Base-by-base conservation (phyloP, 2,113 vertebrate genomes). In the Hippocampus barbouri region DNA sequence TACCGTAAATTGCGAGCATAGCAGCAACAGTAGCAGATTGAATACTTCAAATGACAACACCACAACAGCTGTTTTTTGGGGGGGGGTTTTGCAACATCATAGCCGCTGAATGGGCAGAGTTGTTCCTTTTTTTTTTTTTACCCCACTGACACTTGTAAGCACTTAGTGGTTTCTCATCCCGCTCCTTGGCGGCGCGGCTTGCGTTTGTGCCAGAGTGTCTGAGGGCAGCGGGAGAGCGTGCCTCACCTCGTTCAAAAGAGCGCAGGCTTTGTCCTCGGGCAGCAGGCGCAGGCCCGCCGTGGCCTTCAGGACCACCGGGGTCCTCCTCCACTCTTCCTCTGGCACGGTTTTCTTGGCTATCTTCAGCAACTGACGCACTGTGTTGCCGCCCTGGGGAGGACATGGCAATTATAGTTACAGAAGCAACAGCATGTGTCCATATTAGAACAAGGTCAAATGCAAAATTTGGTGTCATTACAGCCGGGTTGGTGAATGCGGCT, bases 281-380 rank as follows among this genome's bases (percentile, higher is more conserved):
- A 99, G 89, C 75, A 99, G 85, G 23, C 97, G 94, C 43, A 99
- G 92, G 67, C 97, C 97, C 5, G 97, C 97, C 0, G 97, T 99
- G 75, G 97, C 97, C 92, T 95, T 98, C 83, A 99, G 88, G 70
- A 99, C 94, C 77, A 99, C 95, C 0, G 97, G 96, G 8, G 97
- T 98, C 83, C 87, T 93, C 68, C 80, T 91, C 97, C 97, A 99
- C 9, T 95, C 93, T 1, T 93, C 93, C 84, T 86, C 92, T 9
- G 97, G 97, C 20, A 99, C 87, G 0, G 94, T 93, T 86, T 95
- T 94, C 87, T 95, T 91, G 43, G 96, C 97, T 71, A 96, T 86
- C 70, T 94, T 94, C 85, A 99, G 87, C 76, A 99, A 84, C 75
- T 87, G 92, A 69, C 91, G 94, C 75, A 99, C 91, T 8, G 91